phyloP scores from a whole-genome alignment of 2,797 vertebrate species.

The Diglossa cyanea region DNA sequence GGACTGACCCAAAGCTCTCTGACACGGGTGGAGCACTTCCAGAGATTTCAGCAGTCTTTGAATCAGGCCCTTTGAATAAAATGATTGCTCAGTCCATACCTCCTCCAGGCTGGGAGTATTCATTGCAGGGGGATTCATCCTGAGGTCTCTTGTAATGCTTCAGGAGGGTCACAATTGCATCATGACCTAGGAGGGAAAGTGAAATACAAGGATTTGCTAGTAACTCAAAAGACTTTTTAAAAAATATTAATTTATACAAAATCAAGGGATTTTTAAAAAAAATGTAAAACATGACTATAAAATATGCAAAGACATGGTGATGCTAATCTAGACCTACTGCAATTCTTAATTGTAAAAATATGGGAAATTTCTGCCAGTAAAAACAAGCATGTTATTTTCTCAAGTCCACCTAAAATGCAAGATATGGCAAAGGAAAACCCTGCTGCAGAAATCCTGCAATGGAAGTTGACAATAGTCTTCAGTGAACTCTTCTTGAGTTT shows the following conservation, averaged over 20 bases:
- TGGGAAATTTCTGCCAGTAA: background rate
- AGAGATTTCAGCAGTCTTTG: background rate
- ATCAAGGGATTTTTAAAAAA: background rate
- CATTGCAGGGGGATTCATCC: conserved; percentile 92
- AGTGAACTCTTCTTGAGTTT: background rate
- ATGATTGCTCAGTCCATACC: conserved; percentile 73
- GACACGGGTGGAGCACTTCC: background rate
- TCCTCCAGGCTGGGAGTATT: conserved; percentile 95
- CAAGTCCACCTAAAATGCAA: background rate
- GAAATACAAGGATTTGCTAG: background rate
- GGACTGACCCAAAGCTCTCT: background rate
- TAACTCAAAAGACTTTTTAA: rapidly evolving
- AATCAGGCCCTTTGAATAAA: background rate
- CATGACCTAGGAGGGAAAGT: conserved; percentile 80
- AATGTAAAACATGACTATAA: background rate
- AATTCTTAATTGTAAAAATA: background rate
- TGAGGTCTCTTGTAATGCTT: conserved; percentile 94
- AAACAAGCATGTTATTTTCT: background rate
- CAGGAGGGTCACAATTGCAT: conserved; percentile 93
- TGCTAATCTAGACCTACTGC: background rate
- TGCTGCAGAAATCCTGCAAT: background rate
- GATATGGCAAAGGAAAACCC: background rate
- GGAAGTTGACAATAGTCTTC: background rate
- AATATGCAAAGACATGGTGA: background rate
- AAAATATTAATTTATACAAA: background rate